phyloP scores from a whole-genome alignment of 2,113 vertebrate species.

The Zosterops hypoxanthus region DNA sequence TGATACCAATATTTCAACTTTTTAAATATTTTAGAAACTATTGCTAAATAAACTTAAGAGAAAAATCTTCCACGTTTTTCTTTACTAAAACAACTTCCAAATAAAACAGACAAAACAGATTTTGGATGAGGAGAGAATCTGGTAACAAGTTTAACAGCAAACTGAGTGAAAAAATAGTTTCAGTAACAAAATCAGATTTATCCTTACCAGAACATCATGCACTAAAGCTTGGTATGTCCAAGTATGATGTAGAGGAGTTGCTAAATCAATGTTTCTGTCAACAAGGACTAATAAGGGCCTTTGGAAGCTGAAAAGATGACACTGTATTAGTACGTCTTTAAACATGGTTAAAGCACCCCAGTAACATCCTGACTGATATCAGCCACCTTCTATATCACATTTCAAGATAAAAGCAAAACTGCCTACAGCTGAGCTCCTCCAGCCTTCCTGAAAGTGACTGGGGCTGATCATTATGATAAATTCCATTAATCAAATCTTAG shows the following conservation, averaged over 20 bases:
- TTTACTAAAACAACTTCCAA: not conserved
- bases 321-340: conserved; percentile 42
- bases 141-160: not conserved
- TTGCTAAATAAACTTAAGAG: not conserved
- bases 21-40: not conserved
- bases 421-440: not conserved
- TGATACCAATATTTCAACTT: not conserved
- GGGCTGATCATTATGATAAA: not conserved
- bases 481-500: not conserved
- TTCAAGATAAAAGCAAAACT: not conserved
- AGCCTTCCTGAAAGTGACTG: not conserved
- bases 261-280: conserved; percentile 96
- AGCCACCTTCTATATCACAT: not conserved
- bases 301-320: conserved; percentile 86
- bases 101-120: not conserved
- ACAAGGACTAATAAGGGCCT: conserved; percentile 93
- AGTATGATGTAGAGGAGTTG: conserved; percentile 97
- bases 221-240: conserved; percentile 99
- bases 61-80: not conserved
- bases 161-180: not conserved
- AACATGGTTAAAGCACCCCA: conserved; percentile 12
- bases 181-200: conserved; percentile 42
- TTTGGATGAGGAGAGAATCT: not conserved
- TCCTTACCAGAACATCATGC: conserved; percentile 96
- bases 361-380: not conserved